A percentile compares a stretch with the other conserved stretches of the same genome.
These are phyloP conservation scores for Pollimyrus isidori DNA, from an alignment of 2,113 vertebrate genomes.

Conservation along the genomic window DNA sequence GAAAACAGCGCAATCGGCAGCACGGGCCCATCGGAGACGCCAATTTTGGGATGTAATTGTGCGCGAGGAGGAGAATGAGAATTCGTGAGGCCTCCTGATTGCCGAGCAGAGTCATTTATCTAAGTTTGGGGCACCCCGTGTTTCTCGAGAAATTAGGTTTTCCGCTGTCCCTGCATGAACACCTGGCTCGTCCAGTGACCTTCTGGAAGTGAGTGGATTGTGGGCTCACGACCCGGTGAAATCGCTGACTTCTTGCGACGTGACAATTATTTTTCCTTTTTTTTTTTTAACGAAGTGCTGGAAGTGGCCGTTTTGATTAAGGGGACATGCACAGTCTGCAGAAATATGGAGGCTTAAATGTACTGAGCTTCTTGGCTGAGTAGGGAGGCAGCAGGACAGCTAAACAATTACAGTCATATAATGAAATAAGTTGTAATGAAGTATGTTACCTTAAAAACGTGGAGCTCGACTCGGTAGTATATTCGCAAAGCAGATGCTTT, in stretches of 20 bases:
- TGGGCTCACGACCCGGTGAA: conserved; percentile 1
- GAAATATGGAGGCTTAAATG: conserved; percentile 1
- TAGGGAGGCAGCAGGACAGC: not conserved
- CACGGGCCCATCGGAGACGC: not conserved
- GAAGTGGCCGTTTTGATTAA: not conserved
- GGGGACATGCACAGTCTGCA: not conserved
- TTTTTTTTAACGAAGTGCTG: not conserved
- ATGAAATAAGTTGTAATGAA: not conserved
- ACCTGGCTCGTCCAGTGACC: conserved; percentile 12
- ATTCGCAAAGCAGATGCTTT: not conserved
- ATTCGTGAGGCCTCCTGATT: not conserved
- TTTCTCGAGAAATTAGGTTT: not conserved
- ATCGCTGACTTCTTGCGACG: not conserved
- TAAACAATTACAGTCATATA: not conserved
- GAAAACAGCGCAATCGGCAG: not conserved
- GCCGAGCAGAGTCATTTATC: conserved; percentile 2
- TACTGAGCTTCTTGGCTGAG: conserved; percentile 14
- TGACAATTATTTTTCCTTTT: not conserved
- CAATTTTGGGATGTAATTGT: not conserved
- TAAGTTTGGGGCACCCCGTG: not conserved
- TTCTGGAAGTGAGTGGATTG: conserved; percentile 6
- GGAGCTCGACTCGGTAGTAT: not conserved
- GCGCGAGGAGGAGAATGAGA: not conserved
- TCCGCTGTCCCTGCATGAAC: conserved; percentile 1
- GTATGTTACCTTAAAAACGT: not conserved